phyloP scores from a whole-genome alignment of 2,797 vertebrate genomes.

The Coregonus ussuriensis region DNA sequence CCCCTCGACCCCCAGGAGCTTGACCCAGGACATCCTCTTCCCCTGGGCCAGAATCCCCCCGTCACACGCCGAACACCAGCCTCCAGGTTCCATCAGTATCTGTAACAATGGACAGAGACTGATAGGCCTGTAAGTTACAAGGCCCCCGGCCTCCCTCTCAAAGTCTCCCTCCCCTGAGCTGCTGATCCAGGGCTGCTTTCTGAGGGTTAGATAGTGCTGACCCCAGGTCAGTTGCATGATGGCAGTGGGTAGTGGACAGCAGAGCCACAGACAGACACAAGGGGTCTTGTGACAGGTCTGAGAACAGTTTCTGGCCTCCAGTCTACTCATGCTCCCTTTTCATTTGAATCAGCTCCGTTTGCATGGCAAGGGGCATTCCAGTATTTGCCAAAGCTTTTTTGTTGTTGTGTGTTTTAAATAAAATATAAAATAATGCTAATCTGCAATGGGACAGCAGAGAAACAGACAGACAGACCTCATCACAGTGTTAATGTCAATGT shows the following conservation, averaged over 20 bases:
- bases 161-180: constrained; percentile 1
- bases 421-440: constrained; percentile 47
- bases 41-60: constrained; percentile 28
- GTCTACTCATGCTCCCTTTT: constrained; percentile 8
- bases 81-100: constrained; percentile 80
- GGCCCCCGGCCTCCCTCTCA: constrained; percentile 28
- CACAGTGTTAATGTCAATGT: constrained; percentile 26
- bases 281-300: constrained; percentile 19
- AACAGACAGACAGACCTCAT: constrained; percentile 39
- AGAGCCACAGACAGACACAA: constrained; percentile 1
- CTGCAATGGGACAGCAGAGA: constrained; percentile 36
- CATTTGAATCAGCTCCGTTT: constrained; percentile 50
- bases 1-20: constrained; percentile 44
- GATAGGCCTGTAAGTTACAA: background rate
- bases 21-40: constrained; percentile 30
- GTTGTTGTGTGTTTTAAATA: constrained; percentile 42
- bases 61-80: constrained; percentile 58
- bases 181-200: constrained; percentile 8
- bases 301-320: constrained; percentile 27
- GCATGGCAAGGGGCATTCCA: constrained; percentile 58
- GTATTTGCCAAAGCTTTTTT: constrained; percentile 73
- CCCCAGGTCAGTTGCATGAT: constrained; percentile 44
- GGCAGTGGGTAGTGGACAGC: constrained; percentile 10
- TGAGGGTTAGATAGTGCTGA: constrained; percentile 32
- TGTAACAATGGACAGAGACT: constrained; percentile 52